phyloP scores from a whole-genome alignment of 1,140 invertebrate genomes.

The Tetragnatha versicolor region DNA sequence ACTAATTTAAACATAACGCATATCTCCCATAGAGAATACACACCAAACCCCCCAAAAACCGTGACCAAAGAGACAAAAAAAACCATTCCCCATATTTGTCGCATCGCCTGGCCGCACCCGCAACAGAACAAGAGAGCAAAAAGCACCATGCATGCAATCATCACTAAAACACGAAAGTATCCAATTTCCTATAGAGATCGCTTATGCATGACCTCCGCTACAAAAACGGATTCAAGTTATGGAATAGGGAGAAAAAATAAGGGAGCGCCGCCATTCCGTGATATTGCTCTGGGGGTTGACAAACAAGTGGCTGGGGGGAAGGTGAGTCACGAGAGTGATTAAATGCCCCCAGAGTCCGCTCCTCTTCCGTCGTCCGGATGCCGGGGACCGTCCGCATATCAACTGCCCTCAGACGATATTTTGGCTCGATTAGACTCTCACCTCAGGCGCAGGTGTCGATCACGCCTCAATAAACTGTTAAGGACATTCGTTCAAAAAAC shows the following conservation, averaged over 20 bases:
- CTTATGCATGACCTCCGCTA: conserved; percentile 47
- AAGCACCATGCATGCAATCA: conserved; percentile 35
- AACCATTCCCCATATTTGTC: background rate
- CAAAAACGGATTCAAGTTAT: conserved; percentile 37
- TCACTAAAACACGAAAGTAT: conserved; percentile 52
- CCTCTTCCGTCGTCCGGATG: background rate
- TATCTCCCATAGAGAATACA: background rate
- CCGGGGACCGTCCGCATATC: background rate
- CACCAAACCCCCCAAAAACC: background rate
- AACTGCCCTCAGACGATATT: background rate
- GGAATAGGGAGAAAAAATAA: conserved; percentile 22
- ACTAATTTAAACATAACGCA: too few species aligned
- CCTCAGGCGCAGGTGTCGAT: too few species aligned
- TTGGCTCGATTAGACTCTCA: too few species aligned
- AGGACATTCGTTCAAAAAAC: too few species aligned
- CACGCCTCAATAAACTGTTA: too few species aligned
- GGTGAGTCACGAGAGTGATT: conserved; percentile 44
- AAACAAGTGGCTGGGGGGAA: conserved; percentile 35
- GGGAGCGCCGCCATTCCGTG: conserved; percentile 30
- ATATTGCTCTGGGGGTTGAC: conserved; percentile 49
- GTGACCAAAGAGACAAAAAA: background rate
- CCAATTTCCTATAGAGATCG: conserved; percentile 54
- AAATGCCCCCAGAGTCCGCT: conserved; percentile 32
- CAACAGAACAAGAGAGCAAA: background rate
- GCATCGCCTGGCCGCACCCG: background rate